These are phyloP conservation scores for Typhlomys cinereus DNA, from an alignment of 2,113 vertebrate genomes.

Conservation along the genomic window DNA sequence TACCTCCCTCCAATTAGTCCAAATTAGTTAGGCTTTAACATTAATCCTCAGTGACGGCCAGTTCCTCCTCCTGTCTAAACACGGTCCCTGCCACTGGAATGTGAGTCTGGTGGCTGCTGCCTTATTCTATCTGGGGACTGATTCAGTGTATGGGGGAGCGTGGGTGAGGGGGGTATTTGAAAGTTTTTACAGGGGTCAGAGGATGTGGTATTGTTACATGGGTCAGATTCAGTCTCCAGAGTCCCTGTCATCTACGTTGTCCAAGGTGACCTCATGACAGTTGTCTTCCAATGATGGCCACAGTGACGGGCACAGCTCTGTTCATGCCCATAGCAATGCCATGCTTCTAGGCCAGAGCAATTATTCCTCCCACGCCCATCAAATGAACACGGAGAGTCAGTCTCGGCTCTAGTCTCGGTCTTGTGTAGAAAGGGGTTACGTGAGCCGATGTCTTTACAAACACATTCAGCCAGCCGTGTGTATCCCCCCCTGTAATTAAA, in stretches of 20 bases:
- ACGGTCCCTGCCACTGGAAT: neutral
- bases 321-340: neutral
- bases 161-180: neutral
- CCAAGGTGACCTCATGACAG: fast-evolving
- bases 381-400: neutral
- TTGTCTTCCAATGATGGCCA: neutral
- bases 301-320: fast-evolving
- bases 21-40: slow-evolving; percentile 69
- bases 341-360: neutral
- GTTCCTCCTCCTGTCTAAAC: slow-evolving; percentile 63
- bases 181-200: neutral
- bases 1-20: slow-evolving; percentile 73
- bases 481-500: neutral
- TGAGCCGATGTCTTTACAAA: neutral
- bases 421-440: neutral
- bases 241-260: neutral
- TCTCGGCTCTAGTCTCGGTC: neutral
- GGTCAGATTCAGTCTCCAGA: neutral
- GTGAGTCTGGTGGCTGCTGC: neutral
- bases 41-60: slow-evolving; percentile 62
- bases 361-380: neutral
- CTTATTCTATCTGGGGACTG: neutral
- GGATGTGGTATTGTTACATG: neutral
- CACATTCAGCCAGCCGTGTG: slow-evolving; percentile 2
- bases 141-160: neutral